Conservation (phyloP, 2,888 invertebrate species). For the Diachrysia chrysitis region DNA sequence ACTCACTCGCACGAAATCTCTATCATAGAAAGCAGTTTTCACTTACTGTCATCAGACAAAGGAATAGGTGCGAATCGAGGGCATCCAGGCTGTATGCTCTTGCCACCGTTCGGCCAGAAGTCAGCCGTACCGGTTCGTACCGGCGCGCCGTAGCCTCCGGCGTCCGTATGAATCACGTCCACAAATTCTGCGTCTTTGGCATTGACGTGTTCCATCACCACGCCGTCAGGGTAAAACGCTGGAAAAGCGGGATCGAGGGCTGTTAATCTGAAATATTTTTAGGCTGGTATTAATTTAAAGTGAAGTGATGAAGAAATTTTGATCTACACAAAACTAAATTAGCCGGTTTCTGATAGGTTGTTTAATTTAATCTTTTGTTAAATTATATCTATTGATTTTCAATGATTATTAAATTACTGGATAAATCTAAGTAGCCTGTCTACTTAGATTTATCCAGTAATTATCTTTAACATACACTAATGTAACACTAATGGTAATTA, state of each 20-base stretch:
- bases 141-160: constrained; percentile 90
- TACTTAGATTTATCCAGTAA: too few species aligned
- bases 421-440: too few species aligned
- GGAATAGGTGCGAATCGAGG: constrained; percentile 86
- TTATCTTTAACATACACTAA: too few species aligned
- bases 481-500: too few species aligned
- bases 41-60: constrained; percentile 86
- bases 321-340: not conserved
- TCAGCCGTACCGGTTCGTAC: constrained; percentile 89
- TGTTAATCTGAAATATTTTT: constrained; percentile 83
- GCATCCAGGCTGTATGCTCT: constrained; percentile 90
- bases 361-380: too few species aligned
- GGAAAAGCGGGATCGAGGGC: constrained; percentile 91
- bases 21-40: not conserved
- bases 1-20: not conserved
- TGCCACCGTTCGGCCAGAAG: constrained; percentile 91
- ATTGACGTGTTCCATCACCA: constrained; percentile 85
- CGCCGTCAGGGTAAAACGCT: constrained; percentile 87
- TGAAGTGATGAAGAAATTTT: constrained; percentile 3
- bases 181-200: constrained; percentile 89
- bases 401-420: too few species aligned
- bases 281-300: constrained; percentile 26
- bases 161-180: constrained; percentile 92
- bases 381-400: too few species aligned
- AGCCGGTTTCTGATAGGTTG: too few species aligned